These are phyloP conservation scores for Brachyrhaphis roseni DNA, from an alignment of 2,797 vertebrate species.

Conservation along the genomic window DNA sequence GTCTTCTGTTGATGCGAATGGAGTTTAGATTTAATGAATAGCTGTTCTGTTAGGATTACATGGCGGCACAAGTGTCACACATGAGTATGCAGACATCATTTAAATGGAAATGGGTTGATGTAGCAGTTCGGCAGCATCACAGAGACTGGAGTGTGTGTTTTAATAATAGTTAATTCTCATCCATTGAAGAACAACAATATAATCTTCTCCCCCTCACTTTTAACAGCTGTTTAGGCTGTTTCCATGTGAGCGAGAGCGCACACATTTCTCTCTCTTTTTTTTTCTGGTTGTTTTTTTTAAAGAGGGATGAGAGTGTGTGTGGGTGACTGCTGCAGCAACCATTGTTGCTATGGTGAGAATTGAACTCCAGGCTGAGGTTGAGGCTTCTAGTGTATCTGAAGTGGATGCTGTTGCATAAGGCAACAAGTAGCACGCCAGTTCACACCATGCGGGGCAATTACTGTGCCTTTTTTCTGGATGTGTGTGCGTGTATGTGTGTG, in stretches of 20 bases:
- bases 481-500: constrained; percentile 2
- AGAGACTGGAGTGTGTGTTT: constrained; percentile 41
- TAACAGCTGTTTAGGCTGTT: constrained; percentile 53
- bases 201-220: constrained; percentile 47
- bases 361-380: constrained; percentile 72
- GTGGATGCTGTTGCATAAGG: constrained; percentile 72
- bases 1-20: constrained; percentile 18
- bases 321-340: constrained; percentile 62
- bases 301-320: constrained; percentile 49
- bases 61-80: constrained; percentile 9
- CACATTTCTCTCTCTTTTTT: constrained; percentile 23
- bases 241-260: constrained; percentile 14
- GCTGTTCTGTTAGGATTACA: constrained; percentile 12
- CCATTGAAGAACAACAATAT: constrained; percentile 58
- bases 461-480: constrained; percentile 8
- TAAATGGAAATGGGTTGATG: constrained; percentile 57
- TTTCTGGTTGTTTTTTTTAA: constrained; percentile 10
- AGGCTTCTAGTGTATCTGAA: constrained; percentile 70
- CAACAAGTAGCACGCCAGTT: constrained; percentile 40
- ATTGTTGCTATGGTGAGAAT: constrained; percentile 74
- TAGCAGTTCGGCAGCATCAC: constrained; percentile 46
- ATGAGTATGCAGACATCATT: constrained; percentile 44
- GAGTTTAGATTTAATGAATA: constrained; percentile 27
- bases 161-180: constrained; percentile 48
- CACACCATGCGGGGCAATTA: constrained; percentile 23